Base-by-base conservation (phyloP, 2,113 vertebrate genomes). In the Trichomycterus rosablanca region DNA sequence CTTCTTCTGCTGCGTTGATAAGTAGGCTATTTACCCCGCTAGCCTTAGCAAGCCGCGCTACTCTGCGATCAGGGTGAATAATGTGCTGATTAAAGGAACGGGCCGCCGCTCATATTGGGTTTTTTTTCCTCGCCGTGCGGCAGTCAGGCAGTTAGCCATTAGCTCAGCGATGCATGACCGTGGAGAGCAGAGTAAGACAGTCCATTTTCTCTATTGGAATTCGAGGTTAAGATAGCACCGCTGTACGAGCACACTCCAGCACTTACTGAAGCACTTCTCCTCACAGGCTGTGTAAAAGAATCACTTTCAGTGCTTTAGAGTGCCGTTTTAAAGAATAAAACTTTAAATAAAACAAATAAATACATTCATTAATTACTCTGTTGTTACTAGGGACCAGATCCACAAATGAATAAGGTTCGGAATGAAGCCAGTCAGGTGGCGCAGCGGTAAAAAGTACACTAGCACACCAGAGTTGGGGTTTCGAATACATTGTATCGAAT, bases 61-160 rank as follows among this genome's bases (percentile, higher is more conserved):
- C 42, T 59, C 32, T 42, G 2, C n/a, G 59, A 53, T 72, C 60
- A 59, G 30, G 28, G 42, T 59, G 70, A 67, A 53, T 63, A n/a
- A n/a, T n/a, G n/a, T n/a, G n/a, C n/a, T n/a, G 54, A 72, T 72
- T 71, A 66, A 62, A 55, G 44, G 14, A 60, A 72, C 5, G 15
- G 59, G 34, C n/a, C n/a, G n/a, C n/a, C n/a, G n/a, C n/a, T n/a
- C n/a, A 58, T 59, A 67, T 63, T 39, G 32, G 50, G 51, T 50
- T 7, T 63, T 67, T 45, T 50, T 35, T 9, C 19, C 42, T 3
- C 18, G n/a, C 42, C 24, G 15, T 10, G 15, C 7, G 12, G 37
- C 52, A 20, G n/a, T 15, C 2, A 37, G 23, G 51, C 63, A 63
- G 63, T 51, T 52, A 58, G 26, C 59, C 64, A 63, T 72, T 63